Evolutionary conservation across 2,888 invertebrate genomes (phyloP), one percentile per base, ranked within the genome.

Genomic region (Idaea straminata): DNA sequence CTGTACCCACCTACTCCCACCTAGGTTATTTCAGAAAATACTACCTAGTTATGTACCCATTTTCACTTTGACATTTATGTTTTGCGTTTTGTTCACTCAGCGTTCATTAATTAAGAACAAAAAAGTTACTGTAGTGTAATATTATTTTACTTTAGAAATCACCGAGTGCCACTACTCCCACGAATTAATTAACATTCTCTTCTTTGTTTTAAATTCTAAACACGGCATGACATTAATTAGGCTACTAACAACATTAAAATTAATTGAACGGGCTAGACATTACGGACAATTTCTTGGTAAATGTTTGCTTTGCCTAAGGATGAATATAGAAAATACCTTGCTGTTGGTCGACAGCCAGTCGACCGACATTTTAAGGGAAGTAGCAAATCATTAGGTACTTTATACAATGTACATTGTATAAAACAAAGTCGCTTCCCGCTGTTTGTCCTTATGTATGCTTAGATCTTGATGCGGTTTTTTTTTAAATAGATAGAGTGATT

Each of bases 211-310:
- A 5, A 47, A 7, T 47, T 47, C 47, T 47, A 47, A 47, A 47
- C 13, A 10, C 47, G 47, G 47, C 10, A 47, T 13, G 47, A 47
- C 47, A 47, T 47, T 47, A 47, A 13, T 47, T 47, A 47, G 47
- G 47, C 47, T 47, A 47, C 13, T 47, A 47, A 47, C 47, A 10
- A 10, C 47, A 47, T 47, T 47, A 47, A 47, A 47, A 47, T n/a
- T 35, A 13, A 64, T 16, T 64, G 13, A 62, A 59, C 61, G 57
- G 34, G 59, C 38, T 67, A 63, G 62, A 78, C 74, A 74, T 73
- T 78, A 6, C 4, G 13, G 5, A 36, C 36, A 36, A 3, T 36
- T 36, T 47, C 0, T 47, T 47, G 13, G 47, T 47, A 47, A 47
- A 10, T 47, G 47, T 47, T 47, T 47, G 47, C 10, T 47, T 47